A percentile compares a stretch with the other conserved stretches of the same genome.
These are phyloP conservation scores for Notechis scutatus DNA, from an alignment of 2,113 vertebrate genomes.

Conservation along the genomic window DNA sequence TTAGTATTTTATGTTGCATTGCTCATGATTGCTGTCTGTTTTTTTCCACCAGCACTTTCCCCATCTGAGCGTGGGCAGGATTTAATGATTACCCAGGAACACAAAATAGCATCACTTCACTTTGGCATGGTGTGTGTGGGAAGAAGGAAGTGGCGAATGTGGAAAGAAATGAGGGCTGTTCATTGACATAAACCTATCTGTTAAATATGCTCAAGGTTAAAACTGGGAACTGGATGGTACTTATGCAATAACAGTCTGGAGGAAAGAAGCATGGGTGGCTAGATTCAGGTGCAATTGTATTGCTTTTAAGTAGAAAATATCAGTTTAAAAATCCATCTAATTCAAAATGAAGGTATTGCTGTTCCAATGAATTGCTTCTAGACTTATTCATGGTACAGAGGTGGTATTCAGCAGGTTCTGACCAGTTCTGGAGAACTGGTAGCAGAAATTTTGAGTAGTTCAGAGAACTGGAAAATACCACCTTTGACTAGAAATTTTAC, in stretches of 20 bases:
- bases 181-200: neutral
- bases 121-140: slow-evolving; percentile 5
- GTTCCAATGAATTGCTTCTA: neutral
- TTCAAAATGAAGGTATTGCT: neutral
- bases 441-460: too few species aligned
- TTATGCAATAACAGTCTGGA: neutral
- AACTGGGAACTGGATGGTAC: neutral
- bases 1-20: neutral
- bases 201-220: neutral
- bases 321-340: neutral
- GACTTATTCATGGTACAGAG: neutral
- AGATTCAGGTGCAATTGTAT: neutral
- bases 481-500: too few species aligned
- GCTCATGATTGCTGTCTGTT: slow-evolving; percentile 1
- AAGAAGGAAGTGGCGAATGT: neutral
- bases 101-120: slow-evolving; percentile 13
- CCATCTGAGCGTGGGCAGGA: neutral
- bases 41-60: neutral
- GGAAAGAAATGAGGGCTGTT: neutral
- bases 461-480: too few species aligned
- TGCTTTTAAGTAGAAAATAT: neutral
- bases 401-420: too few species aligned
- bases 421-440: too few species aligned
- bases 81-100: slow-evolving; percentile 25
- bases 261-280: neutral